Percentiles rank a stretch among this genome's conserved stretches.
Conservation (phyloP, 2,113 vertebrate genomes). For the Psilopsiagon aurifrons region DNA sequence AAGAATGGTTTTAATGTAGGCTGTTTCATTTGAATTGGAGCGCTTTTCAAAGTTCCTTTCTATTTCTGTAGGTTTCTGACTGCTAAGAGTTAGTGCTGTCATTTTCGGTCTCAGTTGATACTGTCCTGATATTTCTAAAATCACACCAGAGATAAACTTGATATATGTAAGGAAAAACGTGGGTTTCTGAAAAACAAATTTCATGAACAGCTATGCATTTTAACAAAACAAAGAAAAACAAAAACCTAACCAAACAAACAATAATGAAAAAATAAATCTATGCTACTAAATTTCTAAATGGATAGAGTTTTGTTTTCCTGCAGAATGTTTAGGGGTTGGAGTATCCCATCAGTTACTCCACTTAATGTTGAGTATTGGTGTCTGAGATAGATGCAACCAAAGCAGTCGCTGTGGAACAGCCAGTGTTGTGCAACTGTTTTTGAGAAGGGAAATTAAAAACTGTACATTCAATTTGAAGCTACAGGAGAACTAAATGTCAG, state of each 20-base stretch:
- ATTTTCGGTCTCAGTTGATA: not conserved
- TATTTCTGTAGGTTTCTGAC: not conserved
- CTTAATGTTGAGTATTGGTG: not conserved
- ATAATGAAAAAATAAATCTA: not conserved
- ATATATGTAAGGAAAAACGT: not conserved
- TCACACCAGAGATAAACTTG: not conserved
- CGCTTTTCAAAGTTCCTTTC: not conserved
- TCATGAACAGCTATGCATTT: not conserved
- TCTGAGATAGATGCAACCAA: not conserved
- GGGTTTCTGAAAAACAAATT: not conserved
- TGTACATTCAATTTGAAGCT: not conserved
- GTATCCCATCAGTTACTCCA: not conserved
- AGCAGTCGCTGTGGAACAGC: fast-evolving
- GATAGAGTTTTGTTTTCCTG: not conserved
- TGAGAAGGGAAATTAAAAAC: not conserved
- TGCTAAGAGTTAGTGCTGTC: not conserved
- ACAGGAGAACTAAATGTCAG: not conserved
- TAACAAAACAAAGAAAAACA: not conserved
- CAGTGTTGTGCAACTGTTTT: not conserved
- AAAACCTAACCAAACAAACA: not conserved
- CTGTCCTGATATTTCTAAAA: not conserved
- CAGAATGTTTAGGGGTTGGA: not conserved
- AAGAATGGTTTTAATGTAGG: not conserved
- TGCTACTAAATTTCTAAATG: not conserved
- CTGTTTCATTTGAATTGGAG: not conserved